Base-by-base conservation (phyloP, 1,140 invertebrate genomes). In the Saccostrea glomerata region DNA sequence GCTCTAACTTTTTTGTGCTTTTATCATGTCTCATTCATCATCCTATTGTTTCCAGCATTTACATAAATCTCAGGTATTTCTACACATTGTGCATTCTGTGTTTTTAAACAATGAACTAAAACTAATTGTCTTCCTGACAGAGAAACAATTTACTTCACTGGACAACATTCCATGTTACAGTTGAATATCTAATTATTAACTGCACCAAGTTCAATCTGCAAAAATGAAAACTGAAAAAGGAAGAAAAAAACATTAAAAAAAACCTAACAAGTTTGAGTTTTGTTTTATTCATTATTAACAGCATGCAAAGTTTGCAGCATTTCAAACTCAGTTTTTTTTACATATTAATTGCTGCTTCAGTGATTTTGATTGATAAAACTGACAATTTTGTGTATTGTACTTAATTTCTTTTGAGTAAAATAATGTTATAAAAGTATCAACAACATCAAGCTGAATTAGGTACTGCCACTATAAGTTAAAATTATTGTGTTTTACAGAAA, bases 21-120 rank as follows among this genome's bases (percentile, higher is more conserved):
- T 25, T 77, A 30, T 77, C 25, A 77, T 77, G 23, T 77, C 13
- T 30, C 25, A 30, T 40, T 77, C 30, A 11, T 25, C 23, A 77
- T 77, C 70, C 23, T 25, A 17, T 77, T 77, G 70, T 77, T 77
- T 77, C 70, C 70, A 77, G 70, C 70, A 77, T 77, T 30, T 77
- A 36, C 70, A 77, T 77, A 77, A 77, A 36, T 77, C 70, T 77
- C 70, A 77, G 70, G 70, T 77, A 77, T 36, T 30, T 77, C 25
- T 30, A 30, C 70, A 77, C 30, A 25, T 36, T 73, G 47, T 77
- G 70, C 25, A 77, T 25, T 63, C 13, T 63, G 58, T 63, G 58
- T 63, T 63, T 63, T 17, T 63, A n/a, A 63, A 6, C 58, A 63
- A 20, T 63, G 58, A 63, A 47, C 47, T 47, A 47, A 47, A 47